Conservation (phyloP, 2,113 vertebrate species). For the Struthidea cinerea region DNA sequence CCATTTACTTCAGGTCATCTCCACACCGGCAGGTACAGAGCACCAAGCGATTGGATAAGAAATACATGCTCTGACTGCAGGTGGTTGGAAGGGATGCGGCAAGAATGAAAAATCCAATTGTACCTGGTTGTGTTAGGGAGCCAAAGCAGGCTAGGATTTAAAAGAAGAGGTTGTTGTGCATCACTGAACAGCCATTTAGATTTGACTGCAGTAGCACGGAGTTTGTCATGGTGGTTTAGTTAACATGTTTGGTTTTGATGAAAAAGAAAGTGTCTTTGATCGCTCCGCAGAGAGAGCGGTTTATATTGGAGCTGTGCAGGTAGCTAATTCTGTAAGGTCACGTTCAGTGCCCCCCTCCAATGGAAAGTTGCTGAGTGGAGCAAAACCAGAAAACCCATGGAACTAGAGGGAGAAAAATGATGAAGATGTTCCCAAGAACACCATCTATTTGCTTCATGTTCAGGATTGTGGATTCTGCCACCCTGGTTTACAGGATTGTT, state of each 20-base stretch:
- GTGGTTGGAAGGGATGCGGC: background rate
- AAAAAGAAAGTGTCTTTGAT: slow-evolving; percentile 42
- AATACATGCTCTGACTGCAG: background rate
- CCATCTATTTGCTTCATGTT: background rate
- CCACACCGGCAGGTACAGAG: background rate
- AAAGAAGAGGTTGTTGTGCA: slow-evolving; percentile 25
- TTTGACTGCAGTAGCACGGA: background rate
- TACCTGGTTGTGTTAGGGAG: background rate
- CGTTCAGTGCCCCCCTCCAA: background rate
- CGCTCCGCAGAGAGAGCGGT: background rate
- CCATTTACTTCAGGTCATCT: background rate
- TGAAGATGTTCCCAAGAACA: background rate
- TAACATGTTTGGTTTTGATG: slow-evolving; percentile 39
- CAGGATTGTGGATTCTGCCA: background rate
- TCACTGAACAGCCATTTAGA: slow-evolving; percentile 37
- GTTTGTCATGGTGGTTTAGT: slow-evolving; percentile 60
- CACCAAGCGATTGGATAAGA: background rate
- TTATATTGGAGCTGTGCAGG: background rate
- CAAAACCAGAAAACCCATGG: background rate
- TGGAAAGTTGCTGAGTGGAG: background rate
- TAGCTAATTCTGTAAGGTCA: slow-evolving; percentile 35
- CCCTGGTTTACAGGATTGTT: background rate
- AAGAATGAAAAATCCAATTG: background rate
- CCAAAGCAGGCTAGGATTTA: background rate
- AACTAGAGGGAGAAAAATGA: background rate